Conservation (phyloP, 2,888 invertebrate species). For the Drosophila subsilvestris region DNA sequence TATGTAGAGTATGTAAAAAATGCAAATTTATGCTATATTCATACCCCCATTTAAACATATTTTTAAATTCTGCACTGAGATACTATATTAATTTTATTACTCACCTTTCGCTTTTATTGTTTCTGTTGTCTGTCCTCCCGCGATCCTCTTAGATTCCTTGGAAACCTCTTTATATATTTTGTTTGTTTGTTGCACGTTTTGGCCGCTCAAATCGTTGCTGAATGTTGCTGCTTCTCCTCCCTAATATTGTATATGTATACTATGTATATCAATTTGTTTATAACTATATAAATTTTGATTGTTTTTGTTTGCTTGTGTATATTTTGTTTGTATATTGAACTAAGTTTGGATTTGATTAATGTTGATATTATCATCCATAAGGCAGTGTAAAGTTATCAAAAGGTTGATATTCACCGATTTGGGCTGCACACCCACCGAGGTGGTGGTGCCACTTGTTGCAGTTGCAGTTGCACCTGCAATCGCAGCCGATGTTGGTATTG, state of each 20-base stretch:
- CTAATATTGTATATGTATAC: conserved; percentile 18
- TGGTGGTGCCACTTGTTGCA: conserved; percentile 41
- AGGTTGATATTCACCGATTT: conserved; percentile 42
- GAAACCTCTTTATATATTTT: background rate
- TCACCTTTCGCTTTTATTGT: conserved; percentile 39
- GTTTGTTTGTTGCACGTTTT: conserved; percentile 11
- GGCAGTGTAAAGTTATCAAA: conserved; percentile 76
- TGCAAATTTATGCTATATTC: no score
- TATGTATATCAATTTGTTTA: conserved; percentile 19
- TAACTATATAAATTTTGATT: conserved; percentile 33
- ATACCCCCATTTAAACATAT: no score
- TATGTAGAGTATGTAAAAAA: no score
- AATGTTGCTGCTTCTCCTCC: conserved; percentile 23
- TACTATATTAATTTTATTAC: background rate
- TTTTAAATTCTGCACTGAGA: no score
- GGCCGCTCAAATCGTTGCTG: conserved; percentile 38
- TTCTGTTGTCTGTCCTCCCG: conserved; percentile 14
- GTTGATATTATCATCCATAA: conserved; percentile 57
- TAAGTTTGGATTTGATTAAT: conserved; percentile 27
- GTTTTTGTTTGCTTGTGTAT: conserved; percentile 31
- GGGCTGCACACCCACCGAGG: conserved; percentile 34
- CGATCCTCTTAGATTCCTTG: conserved; percentile 13
- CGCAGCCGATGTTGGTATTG: conserved; percentile 14
- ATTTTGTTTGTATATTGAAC: conserved; percentile 35
- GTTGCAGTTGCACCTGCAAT: background rate